Conservation (phyloP, 2,113 vertebrate species). For the Gymnorhina tibicen region DNA sequence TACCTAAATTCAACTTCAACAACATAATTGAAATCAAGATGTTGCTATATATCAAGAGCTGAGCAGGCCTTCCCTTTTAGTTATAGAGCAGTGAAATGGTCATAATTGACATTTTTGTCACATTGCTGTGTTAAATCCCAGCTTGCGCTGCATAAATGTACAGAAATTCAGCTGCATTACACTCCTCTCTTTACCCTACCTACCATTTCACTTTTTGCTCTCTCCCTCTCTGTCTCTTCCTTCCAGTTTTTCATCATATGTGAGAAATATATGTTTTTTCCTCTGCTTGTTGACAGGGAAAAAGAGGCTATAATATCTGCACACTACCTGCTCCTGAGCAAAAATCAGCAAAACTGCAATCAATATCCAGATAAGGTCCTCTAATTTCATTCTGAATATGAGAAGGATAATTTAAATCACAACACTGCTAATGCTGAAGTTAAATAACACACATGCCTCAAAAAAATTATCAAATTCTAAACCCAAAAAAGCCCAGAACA, state of each 20-base stretch:
- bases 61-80: neutral
- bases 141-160: slow-evolving; percentile 17
- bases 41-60: neutral
- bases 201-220: neutral
- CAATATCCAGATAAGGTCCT: neutral
- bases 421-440: neutral
- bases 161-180: slow-evolving; percentile 28
- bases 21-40: neutral
- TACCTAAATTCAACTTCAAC: neutral
- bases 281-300: neutral
- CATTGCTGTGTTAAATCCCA: neutral
- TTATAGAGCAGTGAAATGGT: neutral
- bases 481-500: neutral
- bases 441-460: neutral
- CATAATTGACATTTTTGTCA: slow-evolving; percentile 54
- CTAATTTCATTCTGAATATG: neutral
- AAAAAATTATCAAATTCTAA: neutral
- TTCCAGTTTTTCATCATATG: neutral
- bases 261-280: neutral
- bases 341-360: neutral
- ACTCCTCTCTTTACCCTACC: neutral
- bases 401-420: neutral
- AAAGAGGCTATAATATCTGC: neutral
- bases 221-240: neutral
- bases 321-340: neutral